Conservation (phyloP, 2,797 vertebrate genomes). For the Molossus molossus region DNA sequence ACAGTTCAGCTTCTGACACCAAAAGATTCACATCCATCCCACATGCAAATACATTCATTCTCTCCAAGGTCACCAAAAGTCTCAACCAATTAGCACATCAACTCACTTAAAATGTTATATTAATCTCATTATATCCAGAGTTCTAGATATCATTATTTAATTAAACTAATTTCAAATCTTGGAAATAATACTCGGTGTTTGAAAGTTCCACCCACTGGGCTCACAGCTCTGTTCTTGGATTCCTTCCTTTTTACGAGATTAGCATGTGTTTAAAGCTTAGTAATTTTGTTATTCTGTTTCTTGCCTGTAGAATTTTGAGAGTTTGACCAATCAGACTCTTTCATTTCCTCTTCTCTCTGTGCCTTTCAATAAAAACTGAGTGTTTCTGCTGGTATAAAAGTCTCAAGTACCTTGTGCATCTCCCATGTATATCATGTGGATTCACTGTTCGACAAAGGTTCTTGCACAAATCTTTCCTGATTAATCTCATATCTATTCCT, state of each 20-base stretch:
- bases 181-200: background rate
- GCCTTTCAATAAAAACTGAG: background rate
- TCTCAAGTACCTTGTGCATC: background rate
- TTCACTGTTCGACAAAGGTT: background rate
- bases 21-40: background rate
- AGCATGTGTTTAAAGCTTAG: background rate
- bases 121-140: background rate
- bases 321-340: background rate
- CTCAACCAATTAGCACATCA: background rate
- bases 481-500: background rate
- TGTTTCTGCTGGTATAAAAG: background rate
- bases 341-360: background rate
- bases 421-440: background rate
- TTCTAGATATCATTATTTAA: background rate
- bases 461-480: background rate
- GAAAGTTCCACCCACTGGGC: background rate
- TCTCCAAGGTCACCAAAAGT: background rate
- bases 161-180: background rate
- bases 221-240: background rate
- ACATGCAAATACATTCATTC: background rate
- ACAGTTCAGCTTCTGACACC: background rate
- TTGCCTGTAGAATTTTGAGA: background rate
- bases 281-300: background rate
- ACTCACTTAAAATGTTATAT: background rate
- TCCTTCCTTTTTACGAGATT: background rate